Evolutionary conservation across 2,888 invertebrate species (phyloP), one percentile per base, ranked within the genome.

Genomic region (Spisula subtruncata): DNA sequence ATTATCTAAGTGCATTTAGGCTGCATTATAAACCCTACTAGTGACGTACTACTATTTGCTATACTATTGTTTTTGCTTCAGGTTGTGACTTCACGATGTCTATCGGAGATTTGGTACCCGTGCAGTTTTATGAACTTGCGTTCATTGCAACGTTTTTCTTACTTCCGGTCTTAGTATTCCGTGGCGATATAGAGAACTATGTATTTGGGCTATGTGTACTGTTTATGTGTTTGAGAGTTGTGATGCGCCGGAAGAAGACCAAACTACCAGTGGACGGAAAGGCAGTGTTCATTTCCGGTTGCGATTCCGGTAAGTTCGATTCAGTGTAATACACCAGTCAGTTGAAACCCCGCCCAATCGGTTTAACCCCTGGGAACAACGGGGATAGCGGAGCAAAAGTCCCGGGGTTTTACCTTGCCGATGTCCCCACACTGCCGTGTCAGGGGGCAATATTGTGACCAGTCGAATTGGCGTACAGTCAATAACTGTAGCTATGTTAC

Each of bases 221-320:
- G 18, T 89, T 88, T 80, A 79, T 92, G 86, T 84, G 66, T 14
- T 32, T 86, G 25, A 75, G 88, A 75, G 80, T 89, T 1, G 66
- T 92, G 8, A 75, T 81, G 18, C 82, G 75, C 14, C 79, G 89
- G 83, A 54, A n/a, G 32, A 81, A 29, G 46, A 83, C 32, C 2
- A 86, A 25, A 66, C 86, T 92, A 32, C 86, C 92, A 20, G 48
- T 83, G 35, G 87, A 87, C 2, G 91, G 92, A 5, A 93, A 91
- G 35, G 93, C 93, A 10, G 93, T 94, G 10, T 92, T 94, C 29
- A 90, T 94, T 18, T 93, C 94, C 16, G 94, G 94, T 1, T 94
- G 94, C 89, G 94, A 94, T 80, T 89, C 93, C 35, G 94, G 94
- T 94, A 89, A 29, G 93, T 51, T 10, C 51, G 16, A 16, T 51